These are phyloP conservation scores for Steinernema khuongi DNA, from an alignment of 1,140 invertebrate genomes.

Conservation along the genomic window DNA sequence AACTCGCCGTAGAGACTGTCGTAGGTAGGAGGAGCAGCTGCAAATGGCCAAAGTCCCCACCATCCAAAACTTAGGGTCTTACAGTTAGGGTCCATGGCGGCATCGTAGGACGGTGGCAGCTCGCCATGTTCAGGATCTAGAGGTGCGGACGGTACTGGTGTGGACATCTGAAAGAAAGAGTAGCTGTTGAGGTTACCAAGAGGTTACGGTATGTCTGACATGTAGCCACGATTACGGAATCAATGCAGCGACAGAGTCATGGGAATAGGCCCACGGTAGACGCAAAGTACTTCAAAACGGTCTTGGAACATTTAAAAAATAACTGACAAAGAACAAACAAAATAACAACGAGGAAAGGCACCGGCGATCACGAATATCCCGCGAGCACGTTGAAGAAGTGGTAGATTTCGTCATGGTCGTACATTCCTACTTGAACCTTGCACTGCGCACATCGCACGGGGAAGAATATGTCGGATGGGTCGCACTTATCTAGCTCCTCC, in stretches of 20 bases:
- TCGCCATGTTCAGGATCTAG: neutral
- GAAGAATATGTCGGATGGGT: conserved; percentile 61
- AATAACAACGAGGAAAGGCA: neutral
- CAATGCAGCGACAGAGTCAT: too few species aligned
- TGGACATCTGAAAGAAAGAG: conserved; percentile 18
- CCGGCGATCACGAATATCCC: conserved; percentile 59
- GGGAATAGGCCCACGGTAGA: too few species aligned
- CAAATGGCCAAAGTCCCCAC: neutral
- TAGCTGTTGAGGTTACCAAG: neutral
- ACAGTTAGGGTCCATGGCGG: conserved; percentile 12
- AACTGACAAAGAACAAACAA: neutral
- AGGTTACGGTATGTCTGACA: conserved; percentile 20
- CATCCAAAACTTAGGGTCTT: neutral
- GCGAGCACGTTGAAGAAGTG: conserved; percentile 69
- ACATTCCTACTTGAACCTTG: conserved; percentile 66
- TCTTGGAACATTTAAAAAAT: neutral
- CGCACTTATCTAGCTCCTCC: conserved; percentile 43
- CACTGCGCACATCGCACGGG: conserved; percentile 66
- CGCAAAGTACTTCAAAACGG: too few species aligned
- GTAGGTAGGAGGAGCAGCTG: conserved; percentile 33
- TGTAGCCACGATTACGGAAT: too few species aligned
- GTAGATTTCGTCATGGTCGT: conserved; percentile 67
- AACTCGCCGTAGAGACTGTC: conserved; percentile 37
- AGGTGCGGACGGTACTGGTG: conserved; percentile 14
- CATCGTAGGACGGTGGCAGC: conserved; percentile 28